Conservation (phyloP, 2,888 invertebrate genomes). For the Phytoseiulus persimilis region DNA sequence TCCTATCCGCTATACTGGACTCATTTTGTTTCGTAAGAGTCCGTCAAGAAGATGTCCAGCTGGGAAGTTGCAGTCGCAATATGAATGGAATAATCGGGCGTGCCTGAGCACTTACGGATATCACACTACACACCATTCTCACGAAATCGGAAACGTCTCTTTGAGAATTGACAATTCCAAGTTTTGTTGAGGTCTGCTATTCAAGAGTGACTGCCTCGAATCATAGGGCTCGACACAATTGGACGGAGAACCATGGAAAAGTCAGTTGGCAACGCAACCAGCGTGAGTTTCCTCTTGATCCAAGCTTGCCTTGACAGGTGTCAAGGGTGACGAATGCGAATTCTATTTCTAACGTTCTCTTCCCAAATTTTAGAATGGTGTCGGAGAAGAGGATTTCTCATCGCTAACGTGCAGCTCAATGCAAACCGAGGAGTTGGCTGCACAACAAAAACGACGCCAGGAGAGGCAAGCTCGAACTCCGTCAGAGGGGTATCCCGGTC, state of each 20-base stretch:
- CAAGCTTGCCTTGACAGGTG: not conserved
- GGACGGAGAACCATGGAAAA: not conserved
- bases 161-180: not conserved
- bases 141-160: too few relatives aligned
- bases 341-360: not conserved
- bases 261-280: not conserved
- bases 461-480: slow-evolving; percentile 8
- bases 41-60: too few relatives aligned
- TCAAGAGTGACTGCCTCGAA: not conserved
- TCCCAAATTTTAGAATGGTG: not conserved
- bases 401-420: slow-evolving; percentile 16
- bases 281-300: not conserved
- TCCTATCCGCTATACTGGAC: too few relatives aligned
- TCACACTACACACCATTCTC: too few relatives aligned
- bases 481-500: slow-evolving; percentile 62
- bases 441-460: slow-evolving; percentile 27
- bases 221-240: not conserved
- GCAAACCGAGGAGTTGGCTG: slow-evolving; percentile 24
- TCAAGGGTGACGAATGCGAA: not conserved
- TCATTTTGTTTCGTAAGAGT: too few relatives aligned
- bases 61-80: too few relatives aligned
- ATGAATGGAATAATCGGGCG: too few relatives aligned
- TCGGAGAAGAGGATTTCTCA: slow-evolving; percentile 9
- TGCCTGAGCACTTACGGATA: too few relatives aligned
- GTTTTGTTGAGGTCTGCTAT: not conserved